Evolutionary conservation across 2,888 invertebrate genomes (phyloP), one percentile per base, ranked within the genome.

Genomic region (Temnothorax unifasciatus): DNA sequence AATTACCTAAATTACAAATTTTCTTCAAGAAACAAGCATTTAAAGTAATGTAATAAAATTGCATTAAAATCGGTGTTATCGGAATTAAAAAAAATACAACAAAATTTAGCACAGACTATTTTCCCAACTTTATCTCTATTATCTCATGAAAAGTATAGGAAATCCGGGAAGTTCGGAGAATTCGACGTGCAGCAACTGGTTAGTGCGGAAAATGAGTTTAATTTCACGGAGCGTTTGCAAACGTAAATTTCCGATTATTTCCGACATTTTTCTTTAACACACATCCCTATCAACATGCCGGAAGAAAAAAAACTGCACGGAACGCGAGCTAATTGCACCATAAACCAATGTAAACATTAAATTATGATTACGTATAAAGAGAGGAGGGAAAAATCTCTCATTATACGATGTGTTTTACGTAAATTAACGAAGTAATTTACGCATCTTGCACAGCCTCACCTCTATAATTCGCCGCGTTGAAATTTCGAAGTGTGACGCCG

Each of bases 271-370:
- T 44, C 8, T 29, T 11, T 18, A 21, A 3, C 18, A 34, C 34
- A 34, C 34, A 18, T 50, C 4, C 11, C 21, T 3, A 41, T 11
- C 2, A 9, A 41, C 2, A 9, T 5, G 47, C 5, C 13, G 18
- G 18, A 25, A 44, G 25, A 25, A 61, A 0, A 2, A 9, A 29
- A 29, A 59, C n/a, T 44, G 0, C 6, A 13, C n/a, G 2, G 38
- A 15, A 59, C 21, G 21, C 6, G 18, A 29, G 13, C 8, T 21
- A 34, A 21, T 47, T 68, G 3, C n/a, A 18, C 1, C 13, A 13
- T 74, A 47, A 63, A 34, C 11, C 3, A 11, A 0, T 25, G 61
- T 63, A 75, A 63, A 74, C 21, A 47, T 47, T 61, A n/a, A 59
- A 63, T 75, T 50, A 50, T 6, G n/a, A 15, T 13, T 15, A 25